Evolutionary conservation across 2,113 vertebrate genomes (phyloP), one percentile per base, ranked within the genome.

Genomic region (Oncorhynchus keta): DNA sequence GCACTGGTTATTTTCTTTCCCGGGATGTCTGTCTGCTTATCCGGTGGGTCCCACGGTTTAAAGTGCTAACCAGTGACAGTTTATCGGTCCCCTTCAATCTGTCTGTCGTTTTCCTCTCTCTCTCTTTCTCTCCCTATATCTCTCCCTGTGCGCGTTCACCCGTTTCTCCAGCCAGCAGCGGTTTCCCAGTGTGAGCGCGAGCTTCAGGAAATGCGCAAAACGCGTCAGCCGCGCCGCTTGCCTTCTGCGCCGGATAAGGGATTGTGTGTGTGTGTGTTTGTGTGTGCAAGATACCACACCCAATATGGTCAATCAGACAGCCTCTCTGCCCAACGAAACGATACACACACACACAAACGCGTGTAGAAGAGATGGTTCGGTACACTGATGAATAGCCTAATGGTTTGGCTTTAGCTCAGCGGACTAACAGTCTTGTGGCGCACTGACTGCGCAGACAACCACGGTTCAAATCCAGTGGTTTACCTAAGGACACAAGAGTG

Each of bases 151-250:
- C 90, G 91, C 90, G 91, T 92, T 92, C 84, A 82, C 82, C 24
- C 57, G 84, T 79, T 90, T 90, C 39, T 9, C 39, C 9, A 45
- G 39, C 39, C 8, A 45, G 39, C 39, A 45, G 39, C 39, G 39
- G 39, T 45, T 45, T 45, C 86, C 89, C 87, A 80, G 70, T 26
- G 70, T 72, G 70, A 87, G 81, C 77, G 72, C 72, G 83, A 89
- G 89, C 91, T 94, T 95, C 96, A 98, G 97, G 97, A 98, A 97
- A 97, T 98, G 97, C 97, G 96, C 95, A 97, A 97, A 97, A 95
- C 95, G 95, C 97, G 97, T 98, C 97, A 96, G 92, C 75, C 80
- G 79, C 75, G 89, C 85, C 83, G 85, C 86, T 79, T 79, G 84
- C 84, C 81, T 57, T 73, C 92, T 92, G 92, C 91, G 92, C 94